Evolutionary conservation across 2,797 vertebrate genomes (phyloP).

Genomic region (Sebastes diploproa): DNA sequence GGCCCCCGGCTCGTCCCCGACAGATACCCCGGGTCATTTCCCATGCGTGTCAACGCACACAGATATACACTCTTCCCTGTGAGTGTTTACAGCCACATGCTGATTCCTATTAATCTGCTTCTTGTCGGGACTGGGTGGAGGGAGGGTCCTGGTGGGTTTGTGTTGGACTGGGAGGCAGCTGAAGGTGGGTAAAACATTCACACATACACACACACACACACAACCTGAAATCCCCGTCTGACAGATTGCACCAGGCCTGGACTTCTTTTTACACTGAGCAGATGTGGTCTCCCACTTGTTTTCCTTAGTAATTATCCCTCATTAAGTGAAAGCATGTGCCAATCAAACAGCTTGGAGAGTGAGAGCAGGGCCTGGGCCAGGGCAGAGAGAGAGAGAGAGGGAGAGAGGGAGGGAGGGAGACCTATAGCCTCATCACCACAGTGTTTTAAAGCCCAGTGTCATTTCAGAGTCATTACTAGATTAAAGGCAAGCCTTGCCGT

Average conservation of each 20-base stretch:
- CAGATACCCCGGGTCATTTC: conserved; percentile 69
- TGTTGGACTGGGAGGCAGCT: conserved; percentile 57
- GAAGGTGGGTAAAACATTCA: conserved; percentile 63
- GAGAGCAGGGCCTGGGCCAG: conserved; percentile 70
- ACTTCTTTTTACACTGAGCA: conserved; percentile 91
- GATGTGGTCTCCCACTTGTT: conserved; percentile 93
- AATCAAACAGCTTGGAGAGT: conserved; percentile 92
- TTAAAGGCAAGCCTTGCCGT: conserved; percentile 68
- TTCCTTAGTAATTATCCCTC: conserved; percentile 97
- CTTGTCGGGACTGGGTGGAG: conserved; percentile 76
- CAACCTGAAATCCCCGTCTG: conserved; percentile 79
- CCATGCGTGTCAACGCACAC: conserved; percentile 62
- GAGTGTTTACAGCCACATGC: conserved; percentile 91
- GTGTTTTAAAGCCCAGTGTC: conserved; percentile 67
- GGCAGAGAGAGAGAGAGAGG: conserved; percentile 52
- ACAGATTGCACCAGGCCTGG: conserved; percentile 85
- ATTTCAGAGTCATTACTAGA: conserved; percentile 79
- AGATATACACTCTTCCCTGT: conserved; percentile 67
- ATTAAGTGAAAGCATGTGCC: conserved; percentile 98
- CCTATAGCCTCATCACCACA: conserved; percentile 69
- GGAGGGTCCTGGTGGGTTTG: conserved; percentile 56
- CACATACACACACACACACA: conserved; percentile 51
- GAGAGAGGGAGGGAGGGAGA: conserved; percentile 37
- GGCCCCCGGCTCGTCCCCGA: conserved; percentile 58
- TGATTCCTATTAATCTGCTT: conserved; percentile 96